Base-by-base conservation (phyloP, 2,888 invertebrate species). In the Andrena bucephala region DNA sequence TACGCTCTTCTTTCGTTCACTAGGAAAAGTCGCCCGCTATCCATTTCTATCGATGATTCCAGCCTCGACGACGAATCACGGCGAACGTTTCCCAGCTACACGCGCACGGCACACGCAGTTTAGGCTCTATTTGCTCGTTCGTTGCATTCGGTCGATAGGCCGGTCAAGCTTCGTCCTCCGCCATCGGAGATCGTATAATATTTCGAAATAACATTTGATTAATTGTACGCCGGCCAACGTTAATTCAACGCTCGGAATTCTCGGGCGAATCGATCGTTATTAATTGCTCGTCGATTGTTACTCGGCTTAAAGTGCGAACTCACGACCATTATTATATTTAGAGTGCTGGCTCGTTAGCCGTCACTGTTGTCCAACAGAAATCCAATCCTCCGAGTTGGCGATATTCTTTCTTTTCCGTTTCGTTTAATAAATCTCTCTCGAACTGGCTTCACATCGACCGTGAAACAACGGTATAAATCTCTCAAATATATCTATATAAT, bases 201-300 rank as follows among this genome's bases (percentile, higher is more conserved):
- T 85, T 81, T 75, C 79, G 60, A 65, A 85, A 75, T 73, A 77
- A 63, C 85, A 75, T 65, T 77, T 77, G 85, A 87, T 87, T 84
- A 75, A 85, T 83, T 59, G 68, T 80, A 71, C 29, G 65, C 76
- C 60, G 65, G 27, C 73, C 57, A 60, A 59, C 74, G 67, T 66
- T 83, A 85, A 85, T 87, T 83, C 59, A 82, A 80, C 75, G 69
- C 63, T 59, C 60, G 74, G 71, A 50, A 75, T 81, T 85, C 77
- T 83, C 77, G 31, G 68, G 79, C 66, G 57, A 73, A 72, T 83
- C 83, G 81, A 71, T 83, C 72, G 69, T 85, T 79, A 87, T 85
- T 87, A 85, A 85, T 81, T 83, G 70, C 76, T 81, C 57, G 75
- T 74, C 77, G 66, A 77, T 84, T 80, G 79, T 80, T 77, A 13